Evolutionary conservation across 1,140 invertebrate species (phyloP), one percentile per base, ranked within the genome.

Genomic region (Drosophila tsacasi): DNA sequence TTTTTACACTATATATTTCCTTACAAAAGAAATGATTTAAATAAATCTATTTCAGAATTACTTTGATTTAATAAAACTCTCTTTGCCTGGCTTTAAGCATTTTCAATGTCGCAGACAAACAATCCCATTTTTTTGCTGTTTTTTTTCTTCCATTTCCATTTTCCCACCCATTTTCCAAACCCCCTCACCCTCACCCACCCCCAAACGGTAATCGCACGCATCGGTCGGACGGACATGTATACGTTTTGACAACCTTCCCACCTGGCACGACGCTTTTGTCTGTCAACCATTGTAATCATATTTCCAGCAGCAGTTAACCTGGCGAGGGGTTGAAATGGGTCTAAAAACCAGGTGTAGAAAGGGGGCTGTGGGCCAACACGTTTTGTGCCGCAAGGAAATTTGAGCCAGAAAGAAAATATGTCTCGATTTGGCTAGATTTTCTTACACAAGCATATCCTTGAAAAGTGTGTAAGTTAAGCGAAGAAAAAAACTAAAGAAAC

Each of bases 231-330:
- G 52, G 65, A 72, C 67, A 71, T 69, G 65, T 71, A 72, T 72
- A 68, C 67, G 69, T 72, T 71, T 72, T 72, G 69, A 68, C 73
- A 80, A 73, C 67, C 77, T 69, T 66, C 54, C 60, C 77, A 85
- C 77, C 77, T 84, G 82, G 82, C 82, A 85, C 74, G 57, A 46
- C 30, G 57, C 69, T 55, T 71, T 50, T 76, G 49, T 78, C 65
- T 84, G 81, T 77, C 67, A 84, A 77, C 82, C 78, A 82, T 85
- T 85, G 79, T 86, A 82, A 86, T 86, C 83, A 79, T 86, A 86
- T 79, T 76, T 81, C 66, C 63, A 82, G 61, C 64, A 65, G 67
- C 67, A 52, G 64, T 66, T 69, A 71, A 69, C 61, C 61, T 55
- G 46, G 21, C 60, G 17, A 32, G 32, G 17, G 30, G 32, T 52